phyloP scores from a whole-genome alignment of 2,113 vertebrate species.

The Neolamprologus brichardi region DNA sequence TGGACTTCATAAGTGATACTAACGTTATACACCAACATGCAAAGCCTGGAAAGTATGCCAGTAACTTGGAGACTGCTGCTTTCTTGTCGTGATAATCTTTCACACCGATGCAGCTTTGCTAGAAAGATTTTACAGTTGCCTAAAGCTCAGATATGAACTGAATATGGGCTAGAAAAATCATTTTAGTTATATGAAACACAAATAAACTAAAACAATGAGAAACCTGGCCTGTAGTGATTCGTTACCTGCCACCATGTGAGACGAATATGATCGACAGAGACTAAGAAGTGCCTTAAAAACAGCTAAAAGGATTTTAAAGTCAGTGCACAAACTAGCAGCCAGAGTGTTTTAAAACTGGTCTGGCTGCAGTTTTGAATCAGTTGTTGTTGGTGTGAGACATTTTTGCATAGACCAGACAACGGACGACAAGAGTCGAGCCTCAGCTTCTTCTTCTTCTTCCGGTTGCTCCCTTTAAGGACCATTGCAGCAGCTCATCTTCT shows the following conservation, averaged over 20 bases:
- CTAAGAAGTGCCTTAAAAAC: not conserved
- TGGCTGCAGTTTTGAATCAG: not conserved
- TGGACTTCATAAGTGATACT: not conserved
- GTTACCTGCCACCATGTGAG: accelerated
- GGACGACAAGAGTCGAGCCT: accelerated
- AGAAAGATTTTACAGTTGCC: not conserved
- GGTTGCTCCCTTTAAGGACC: accelerated
- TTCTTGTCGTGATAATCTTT: not conserved
- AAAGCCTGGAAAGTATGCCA: not conserved
- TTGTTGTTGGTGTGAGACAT: not conserved
- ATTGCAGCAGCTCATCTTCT: accelerated
- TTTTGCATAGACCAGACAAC: accelerated
- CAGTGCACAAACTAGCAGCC: not conserved
- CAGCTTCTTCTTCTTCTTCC: accelerated
- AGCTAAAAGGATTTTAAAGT: not conserved
- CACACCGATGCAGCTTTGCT: not conserved
- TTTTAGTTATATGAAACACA: not conserved
- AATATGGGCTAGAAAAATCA: accelerated
- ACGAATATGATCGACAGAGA: no score
- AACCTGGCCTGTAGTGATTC: not conserved
- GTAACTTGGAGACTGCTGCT: not conserved
- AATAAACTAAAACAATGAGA: not conserved
- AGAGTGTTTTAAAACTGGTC: not conserved
- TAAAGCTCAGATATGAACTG: not conserved
- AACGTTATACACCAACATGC: not conserved